These are phyloP conservation scores for Acanthopleura granulata DNA, from an alignment of 2,888 invertebrate species.

Conservation along the genomic window DNA sequence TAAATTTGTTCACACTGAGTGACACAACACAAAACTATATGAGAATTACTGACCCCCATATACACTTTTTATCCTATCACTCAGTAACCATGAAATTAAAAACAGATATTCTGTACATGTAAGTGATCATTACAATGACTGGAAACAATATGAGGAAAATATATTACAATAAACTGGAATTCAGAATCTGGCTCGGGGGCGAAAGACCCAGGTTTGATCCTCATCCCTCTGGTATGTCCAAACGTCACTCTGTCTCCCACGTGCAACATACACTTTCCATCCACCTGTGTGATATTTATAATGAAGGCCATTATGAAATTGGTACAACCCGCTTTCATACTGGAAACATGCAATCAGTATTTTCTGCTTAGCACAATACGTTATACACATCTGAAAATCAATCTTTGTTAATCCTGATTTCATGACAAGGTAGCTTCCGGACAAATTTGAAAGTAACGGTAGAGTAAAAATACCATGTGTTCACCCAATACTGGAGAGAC, in stretches of 20 bases:
- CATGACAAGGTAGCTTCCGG: too few relatives aligned
- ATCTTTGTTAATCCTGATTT: too few relatives aligned
- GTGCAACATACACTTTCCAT: constrained; percentile 49
- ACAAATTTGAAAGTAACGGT: too few relatives aligned
- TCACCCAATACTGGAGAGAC: too few relatives aligned
- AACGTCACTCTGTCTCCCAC: constrained; percentile 69
- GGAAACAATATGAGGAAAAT: background rate
- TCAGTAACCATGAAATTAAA: too few relatives aligned
- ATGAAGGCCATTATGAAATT: background rate
- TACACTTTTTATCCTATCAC: too few relatives aligned
- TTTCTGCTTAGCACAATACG: background rate
- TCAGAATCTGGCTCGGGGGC: constrained; percentile 63
- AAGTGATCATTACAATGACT: background rate
- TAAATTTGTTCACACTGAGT: too few relatives aligned
- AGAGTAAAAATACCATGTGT: too few relatives aligned
- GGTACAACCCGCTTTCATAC: background rate
- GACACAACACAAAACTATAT: too few relatives aligned
- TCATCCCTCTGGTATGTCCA: constrained; percentile 70
- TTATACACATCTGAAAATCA: background rate
- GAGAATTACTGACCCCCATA: too few relatives aligned
- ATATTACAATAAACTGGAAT: constrained; percentile 62
- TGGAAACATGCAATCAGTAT: background rate
- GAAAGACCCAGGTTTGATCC: constrained; percentile 63
- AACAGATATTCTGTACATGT: too few relatives aligned
- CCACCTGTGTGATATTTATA: constrained; percentile 45